Base-by-base conservation (phyloP, 2,888 invertebrate genomes). In the Phengaris arion region DNA sequence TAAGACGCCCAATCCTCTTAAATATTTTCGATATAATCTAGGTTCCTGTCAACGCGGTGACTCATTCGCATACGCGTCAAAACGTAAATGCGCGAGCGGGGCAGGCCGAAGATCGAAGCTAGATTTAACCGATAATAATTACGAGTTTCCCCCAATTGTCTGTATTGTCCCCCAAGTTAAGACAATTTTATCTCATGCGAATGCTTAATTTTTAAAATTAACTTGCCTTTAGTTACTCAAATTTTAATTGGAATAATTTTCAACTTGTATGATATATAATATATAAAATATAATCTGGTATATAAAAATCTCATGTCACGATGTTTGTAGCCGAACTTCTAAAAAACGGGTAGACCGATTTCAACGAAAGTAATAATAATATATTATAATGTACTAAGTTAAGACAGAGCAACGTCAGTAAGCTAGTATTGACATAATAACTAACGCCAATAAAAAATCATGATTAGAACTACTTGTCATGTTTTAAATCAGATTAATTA, bases 151-250 rank as follows among this genome's bases (percentile, higher is more conserved):
- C 22, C 22, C 22, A 22, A 22, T 22, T 22, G 22, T 22, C 22
- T 22, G 22, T 3, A 35, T 35, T 35, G 35, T 35, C 35, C 35
- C 35, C 35, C 22, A 22, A 5, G 22, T 59, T 59, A 45, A 45
- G 6, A 64, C 35, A 45, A 9, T 64, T 64, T 64, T 64, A 64
- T 45, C 64, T 45, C 64, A 64, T 64, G 64, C 64, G 35, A 64
- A 64, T 64, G 64, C 64, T 35, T 35, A 64, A 6, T 64, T 12
- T 52, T 45, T 5, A 35, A 59, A 59, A 22, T 59, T 9, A 59
- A 59, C 15, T 8, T 59, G 8, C 48, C 48, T 35, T 35, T 35
- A 35, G 35, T 57, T 57, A 4, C 15, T 57, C 8, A n/a, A n/a
- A 7, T n/a, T 15, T 57, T 12, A 57, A 8, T n/a, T 57, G 8